Evolutionary conservation across 23 tunicate species (phyloP), one percentile per base, ranked within the genome.

Genomic region (Aplidium turbinatum): DNA sequence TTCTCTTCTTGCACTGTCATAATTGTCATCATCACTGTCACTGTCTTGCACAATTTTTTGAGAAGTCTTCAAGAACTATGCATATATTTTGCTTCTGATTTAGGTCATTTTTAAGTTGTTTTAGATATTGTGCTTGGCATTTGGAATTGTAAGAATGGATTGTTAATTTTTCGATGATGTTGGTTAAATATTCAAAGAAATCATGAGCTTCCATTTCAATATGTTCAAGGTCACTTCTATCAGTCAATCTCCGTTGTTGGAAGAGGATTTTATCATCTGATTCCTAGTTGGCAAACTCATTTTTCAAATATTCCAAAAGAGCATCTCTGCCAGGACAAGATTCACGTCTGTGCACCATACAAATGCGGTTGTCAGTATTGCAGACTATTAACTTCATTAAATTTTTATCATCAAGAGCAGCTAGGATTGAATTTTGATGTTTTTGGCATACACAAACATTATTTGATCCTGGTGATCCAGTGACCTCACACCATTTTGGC

Each of bases 1-100:
- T 36, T 66, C 30, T 66, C 72, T 13, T 66, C 72, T 66, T 66
- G 72, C 51, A 66, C 72, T 66, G 72, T n/a, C n/a, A n/a, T n/a
- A n/a, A n/a, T n/a, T n/a, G n/a, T n/a, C n/a, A n/a, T n/a, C n/a
- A n/a, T n/a, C n/a, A n/a, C n/a, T n/a, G n/a, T n/a, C n/a, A n/a
- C n/a, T n/a, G n/a, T n/a, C n/a, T 66, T n/a, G 72, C 38, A 66
- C 38, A 66, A 19, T 66, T 66, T 39, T 66, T 31, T 22, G 51
- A 39, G 38, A 66, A 66, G 38, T 66, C 51, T 66, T 50, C 51
- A 3, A 66, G 51, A 18, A 66, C 72, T 38, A 66, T 66, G 51
- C 72, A 66, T 11, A 38, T 9, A 66, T n/a, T 38, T 66, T 66
- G 27, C 31, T 66, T 66, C 21, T 35, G 26, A 36, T 39, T 39